A percentile compares a stretch with the other conserved stretches of the same genome.
These are phyloP conservation scores for Hafferia zeledoni DNA, from an alignment of 2,797 vertebrate genomes.

Conservation along the genomic window DNA sequence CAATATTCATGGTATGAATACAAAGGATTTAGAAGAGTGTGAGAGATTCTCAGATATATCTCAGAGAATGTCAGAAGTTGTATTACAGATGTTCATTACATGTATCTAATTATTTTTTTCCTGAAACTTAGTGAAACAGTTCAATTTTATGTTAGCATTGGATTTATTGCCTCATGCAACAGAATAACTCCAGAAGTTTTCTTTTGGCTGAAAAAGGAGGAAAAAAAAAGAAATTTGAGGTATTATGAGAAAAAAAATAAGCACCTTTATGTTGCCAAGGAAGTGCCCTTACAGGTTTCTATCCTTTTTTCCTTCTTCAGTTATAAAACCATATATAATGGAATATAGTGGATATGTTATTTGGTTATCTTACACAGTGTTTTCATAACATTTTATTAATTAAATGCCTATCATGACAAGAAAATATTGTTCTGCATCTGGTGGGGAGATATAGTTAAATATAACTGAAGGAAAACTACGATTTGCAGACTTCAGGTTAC, in stretches of 20 bases:
- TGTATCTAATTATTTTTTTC: neutral
- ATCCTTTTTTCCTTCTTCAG: neutral
- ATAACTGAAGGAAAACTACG: neutral
- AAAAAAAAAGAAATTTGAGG: neutral
- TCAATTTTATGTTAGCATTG: neutral
- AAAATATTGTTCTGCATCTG: neutral
- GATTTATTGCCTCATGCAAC: neutral
- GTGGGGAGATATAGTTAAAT: neutral
- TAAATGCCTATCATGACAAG: neutral
- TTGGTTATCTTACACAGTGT: fast-evolving
- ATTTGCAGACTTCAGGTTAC: neutral
- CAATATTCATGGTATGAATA: neutral
- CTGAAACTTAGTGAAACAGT: neutral
- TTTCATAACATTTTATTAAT: neutral
- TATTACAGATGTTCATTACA: neutral
- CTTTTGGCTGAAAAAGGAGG: neutral
- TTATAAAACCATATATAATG: neutral
- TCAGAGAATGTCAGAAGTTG: neutral
- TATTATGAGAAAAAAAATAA: neutral
- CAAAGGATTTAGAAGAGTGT: neutral
- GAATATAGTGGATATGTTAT: neutral
- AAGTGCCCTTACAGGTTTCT: neutral
- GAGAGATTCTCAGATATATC: neutral
- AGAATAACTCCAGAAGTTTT: neutral
- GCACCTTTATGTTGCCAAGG: neutral